Evolutionary conservation across 2,797 vertebrate species (phyloP).

Genomic region (Acrocephalus scirpaceus): DNA sequence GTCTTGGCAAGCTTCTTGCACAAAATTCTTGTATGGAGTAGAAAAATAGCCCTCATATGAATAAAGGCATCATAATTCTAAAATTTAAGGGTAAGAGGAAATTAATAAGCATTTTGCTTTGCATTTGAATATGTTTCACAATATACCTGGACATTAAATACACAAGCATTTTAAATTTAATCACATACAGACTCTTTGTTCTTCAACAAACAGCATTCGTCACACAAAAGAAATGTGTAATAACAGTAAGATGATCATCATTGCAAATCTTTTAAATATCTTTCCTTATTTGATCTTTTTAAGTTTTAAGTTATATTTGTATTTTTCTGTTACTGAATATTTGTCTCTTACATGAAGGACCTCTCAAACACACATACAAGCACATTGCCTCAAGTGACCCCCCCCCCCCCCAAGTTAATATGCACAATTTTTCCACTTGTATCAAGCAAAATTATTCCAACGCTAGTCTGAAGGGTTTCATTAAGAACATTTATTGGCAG

Average conservation of each 20-base stretch:
- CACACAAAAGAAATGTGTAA: neutral
- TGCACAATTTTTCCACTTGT: conserved; percentile 42
- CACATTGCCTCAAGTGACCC: conserved; percentile 8
- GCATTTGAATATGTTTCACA: neutral
- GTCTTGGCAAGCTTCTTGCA: neutral
- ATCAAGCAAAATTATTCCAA: conserved; percentile 14
- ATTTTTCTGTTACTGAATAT: neutral
- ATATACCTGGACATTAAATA: neutral
- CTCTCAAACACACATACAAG: neutral
- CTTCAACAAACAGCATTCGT: neutral
- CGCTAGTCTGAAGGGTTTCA: conserved; percentile 29
- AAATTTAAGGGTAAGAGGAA: neutral
- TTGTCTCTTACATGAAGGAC: neutral
- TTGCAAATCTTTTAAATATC: neutral
- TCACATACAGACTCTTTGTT: neutral
- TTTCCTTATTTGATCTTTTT: neutral
- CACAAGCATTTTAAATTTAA: neutral
- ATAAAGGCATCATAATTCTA: neutral
- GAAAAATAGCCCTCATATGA: neutral
- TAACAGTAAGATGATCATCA: neutral
- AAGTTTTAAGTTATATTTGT: neutral
- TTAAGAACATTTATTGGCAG: conserved; percentile 47
- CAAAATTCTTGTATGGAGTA: neutral
- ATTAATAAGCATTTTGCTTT: neutral
- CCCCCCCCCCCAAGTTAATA: neutral